These are phyloP conservation scores for Callipepla squamata DNA, from an alignment of 2,113 vertebrate species.

Conservation along the genomic window DNA sequence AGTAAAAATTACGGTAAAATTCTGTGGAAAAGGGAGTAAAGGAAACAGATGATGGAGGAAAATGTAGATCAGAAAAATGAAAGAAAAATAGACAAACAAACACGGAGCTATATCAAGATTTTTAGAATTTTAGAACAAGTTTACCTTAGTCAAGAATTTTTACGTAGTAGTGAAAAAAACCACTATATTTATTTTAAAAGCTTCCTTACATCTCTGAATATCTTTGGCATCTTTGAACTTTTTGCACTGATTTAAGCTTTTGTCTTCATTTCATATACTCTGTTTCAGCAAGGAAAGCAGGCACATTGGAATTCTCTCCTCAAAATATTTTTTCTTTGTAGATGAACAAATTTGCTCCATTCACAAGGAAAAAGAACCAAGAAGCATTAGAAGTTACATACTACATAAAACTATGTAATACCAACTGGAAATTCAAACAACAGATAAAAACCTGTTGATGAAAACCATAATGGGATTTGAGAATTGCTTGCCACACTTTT, in stretches of 20 bases:
- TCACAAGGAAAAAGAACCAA: background rate
- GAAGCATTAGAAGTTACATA: background rate
- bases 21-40: background rate
- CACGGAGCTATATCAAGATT: constrained; percentile 6
- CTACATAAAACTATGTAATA: background rate
- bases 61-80: background rate
- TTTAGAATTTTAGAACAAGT: background rate
- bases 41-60: background rate
- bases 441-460: background rate
- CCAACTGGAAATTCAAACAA: background rate
- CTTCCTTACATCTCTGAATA: background rate
- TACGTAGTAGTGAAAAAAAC: background rate
- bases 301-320: background rate
- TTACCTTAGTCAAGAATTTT: background rate
- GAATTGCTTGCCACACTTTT: background rate
- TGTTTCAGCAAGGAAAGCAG: background rate
- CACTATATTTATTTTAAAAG: background rate
- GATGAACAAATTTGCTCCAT: background rate
- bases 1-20: background rate
- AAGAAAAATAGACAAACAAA: background rate
- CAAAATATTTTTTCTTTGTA: background rate
- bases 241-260: background rate
- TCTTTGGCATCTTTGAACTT: background rate
- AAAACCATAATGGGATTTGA: background rate
- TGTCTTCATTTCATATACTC: no score